Evolutionary conservation across 2,113 vertebrate species (phyloP).

Genomic region (Lagopus leucura): DNA sequence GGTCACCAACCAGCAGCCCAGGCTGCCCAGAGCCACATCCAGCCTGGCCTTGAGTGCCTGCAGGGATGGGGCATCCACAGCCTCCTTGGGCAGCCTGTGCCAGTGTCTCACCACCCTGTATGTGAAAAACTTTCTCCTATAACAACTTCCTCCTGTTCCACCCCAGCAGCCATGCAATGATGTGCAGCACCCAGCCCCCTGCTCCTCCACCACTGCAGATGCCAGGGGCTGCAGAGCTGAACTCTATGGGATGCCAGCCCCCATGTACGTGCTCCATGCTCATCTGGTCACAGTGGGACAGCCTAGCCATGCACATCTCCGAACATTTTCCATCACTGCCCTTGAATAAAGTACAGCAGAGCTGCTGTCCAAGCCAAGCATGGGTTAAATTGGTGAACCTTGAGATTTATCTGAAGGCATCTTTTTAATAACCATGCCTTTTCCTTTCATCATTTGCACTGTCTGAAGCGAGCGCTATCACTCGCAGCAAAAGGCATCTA

Average conservation of each 20-base stretch:
- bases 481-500: neutral
- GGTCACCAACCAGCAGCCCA: too few species aligned
- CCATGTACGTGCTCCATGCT: neutral
- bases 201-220: neutral
- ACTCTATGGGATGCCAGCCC: neutral
- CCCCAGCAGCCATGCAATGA: neutral
- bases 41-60: too few species aligned
- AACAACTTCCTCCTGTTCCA: neutral
- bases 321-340: neutral
- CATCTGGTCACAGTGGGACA: neutral
- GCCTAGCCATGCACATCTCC: neutral
- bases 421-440: neutral
- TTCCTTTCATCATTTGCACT: neutral
- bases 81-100: too few species aligned
- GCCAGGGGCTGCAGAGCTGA: neutral
- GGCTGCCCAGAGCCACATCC: too few species aligned
- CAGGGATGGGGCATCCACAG: too few species aligned
- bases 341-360: neutral
- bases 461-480: neutral
- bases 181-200: too few species aligned
- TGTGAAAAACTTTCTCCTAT: too few species aligned
- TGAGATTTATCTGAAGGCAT: neutral
- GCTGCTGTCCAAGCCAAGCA: neutral
- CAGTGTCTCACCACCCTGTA: too few species aligned
- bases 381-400: neutral